A percentile compares a stretch with the other conserved stretches of the same genome.
These are phyloP conservation scores for Phyllostomus hastatus DNA, from an alignment of 2,113 vertebrate species.

Conservation along the genomic window DNA sequence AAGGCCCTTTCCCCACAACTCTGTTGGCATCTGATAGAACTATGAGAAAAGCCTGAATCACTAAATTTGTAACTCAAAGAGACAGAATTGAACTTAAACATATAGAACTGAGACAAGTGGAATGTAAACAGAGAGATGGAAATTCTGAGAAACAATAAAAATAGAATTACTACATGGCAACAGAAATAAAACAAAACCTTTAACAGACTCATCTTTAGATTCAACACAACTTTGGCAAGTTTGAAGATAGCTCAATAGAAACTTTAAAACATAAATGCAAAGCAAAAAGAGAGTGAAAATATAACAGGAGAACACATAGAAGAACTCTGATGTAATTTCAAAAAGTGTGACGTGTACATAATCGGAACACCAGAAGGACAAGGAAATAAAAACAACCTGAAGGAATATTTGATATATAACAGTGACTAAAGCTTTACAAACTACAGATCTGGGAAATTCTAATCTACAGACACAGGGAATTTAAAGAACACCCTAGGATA, in stretches of 20 bases:
- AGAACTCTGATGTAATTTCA: not conserved
- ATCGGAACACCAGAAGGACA: not conserved
- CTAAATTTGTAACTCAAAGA: not conserved
- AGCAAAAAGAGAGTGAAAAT: not conserved
- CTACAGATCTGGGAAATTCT: not conserved
- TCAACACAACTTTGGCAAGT: not conserved
- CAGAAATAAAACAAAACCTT: not conserved
- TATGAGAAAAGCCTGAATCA: not conserved
- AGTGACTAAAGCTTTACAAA: not conserved
- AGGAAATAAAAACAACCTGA: not conserved
- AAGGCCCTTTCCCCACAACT: not conserved
- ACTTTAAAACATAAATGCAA: not conserved
- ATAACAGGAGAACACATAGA: not conserved
- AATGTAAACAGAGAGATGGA: not conserved
- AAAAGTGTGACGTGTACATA: not conserved
- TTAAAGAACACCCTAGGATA: not conserved
- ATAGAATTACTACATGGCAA: not conserved
- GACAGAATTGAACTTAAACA: not conserved
- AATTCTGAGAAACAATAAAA: not conserved
- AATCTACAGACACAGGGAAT: not conserved
- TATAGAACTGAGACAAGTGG: accelerated
- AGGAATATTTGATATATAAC: not conserved
- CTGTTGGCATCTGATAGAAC: not conserved
- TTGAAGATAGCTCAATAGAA: not conserved
- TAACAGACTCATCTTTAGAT: not conserved